These are phyloP conservation scores for Macropis europaea DNA, from an alignment of 2,888 invertebrate genomes.

Conservation along the genomic window DNA sequence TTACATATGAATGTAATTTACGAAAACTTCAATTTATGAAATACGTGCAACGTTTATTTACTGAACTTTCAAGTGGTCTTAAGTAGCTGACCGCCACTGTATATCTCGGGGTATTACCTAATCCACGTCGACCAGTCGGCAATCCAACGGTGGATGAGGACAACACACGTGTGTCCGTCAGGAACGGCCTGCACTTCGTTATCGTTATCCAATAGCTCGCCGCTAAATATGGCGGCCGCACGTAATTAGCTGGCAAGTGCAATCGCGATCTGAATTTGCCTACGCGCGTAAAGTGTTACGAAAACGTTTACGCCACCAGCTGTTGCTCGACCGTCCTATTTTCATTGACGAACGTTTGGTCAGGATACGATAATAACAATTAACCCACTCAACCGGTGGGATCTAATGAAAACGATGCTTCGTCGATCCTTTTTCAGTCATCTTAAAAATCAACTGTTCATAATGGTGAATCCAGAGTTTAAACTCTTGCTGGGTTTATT, in stretches of 20 bases:
- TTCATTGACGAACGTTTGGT: not conserved
- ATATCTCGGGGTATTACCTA: too few species aligned
- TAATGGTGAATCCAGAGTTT: too few species aligned
- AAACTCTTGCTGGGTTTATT: too few species aligned
- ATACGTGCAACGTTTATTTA: too few species aligned
- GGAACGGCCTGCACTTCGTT: conserved; percentile 30
- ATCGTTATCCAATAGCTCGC: conserved; percentile 44
- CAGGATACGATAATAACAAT: not conserved
- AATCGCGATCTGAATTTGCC: conserved; percentile 7
- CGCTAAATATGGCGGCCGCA: conserved; percentile 33
- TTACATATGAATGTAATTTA: too few species aligned
- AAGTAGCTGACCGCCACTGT: too few species aligned
- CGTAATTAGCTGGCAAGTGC: conserved; percentile 17
- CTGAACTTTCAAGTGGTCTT: too few species aligned
- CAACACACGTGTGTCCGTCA: conserved; percentile 1
- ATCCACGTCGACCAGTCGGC: not conserved
- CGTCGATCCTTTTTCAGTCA: too few species aligned
- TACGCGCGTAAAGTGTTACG: conserved; percentile 5
- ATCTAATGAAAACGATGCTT: too few species aligned
- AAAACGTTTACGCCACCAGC: not conserved
- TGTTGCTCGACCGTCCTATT: not conserved
- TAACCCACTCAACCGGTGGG: too few species aligned
- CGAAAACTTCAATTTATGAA: too few species aligned
- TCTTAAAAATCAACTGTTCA: too few species aligned
- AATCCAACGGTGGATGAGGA: conserved; percentile 7